These are phyloP conservation scores for Leucophenga maculata DNA, from an alignment of 2,888 invertebrate species.

Conservation along the genomic window DNA sequence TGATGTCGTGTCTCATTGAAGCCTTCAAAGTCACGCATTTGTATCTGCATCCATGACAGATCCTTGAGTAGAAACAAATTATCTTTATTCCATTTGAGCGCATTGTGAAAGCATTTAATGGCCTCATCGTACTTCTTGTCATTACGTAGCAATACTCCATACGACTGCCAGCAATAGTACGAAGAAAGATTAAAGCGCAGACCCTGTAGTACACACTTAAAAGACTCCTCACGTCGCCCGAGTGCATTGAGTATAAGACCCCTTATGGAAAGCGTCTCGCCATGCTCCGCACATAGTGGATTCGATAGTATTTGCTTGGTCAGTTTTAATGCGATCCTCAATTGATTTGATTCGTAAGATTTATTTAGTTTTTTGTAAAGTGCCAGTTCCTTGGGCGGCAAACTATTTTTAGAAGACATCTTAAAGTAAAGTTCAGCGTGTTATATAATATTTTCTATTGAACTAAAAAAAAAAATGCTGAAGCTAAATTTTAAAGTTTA, in stretches of 20 bases:
- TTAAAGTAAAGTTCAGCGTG: conserved; percentile 57
- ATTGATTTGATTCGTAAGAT: conserved; percentile 99
- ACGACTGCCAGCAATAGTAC: conserved; percentile 99
- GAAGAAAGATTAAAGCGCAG: conserved; percentile 96
- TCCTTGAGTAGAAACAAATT: conserved; percentile 98
- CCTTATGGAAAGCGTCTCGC: conserved; percentile 99
- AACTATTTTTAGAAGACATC: conserved; percentile 94
- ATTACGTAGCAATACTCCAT: conserved; percentile 94
- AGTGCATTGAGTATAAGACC: conserved; percentile 97
- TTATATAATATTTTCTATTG: too few relatives aligned
- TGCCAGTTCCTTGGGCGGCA: conserved; percentile 99
- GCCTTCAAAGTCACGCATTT: conserved; percentile 99
- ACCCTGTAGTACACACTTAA: conserved; percentile 96
- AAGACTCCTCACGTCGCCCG: conserved; percentile 98
- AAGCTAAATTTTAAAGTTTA: too few relatives aligned
- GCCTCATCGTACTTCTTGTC: conserved; percentile 99
- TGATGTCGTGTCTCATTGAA: conserved; percentile 99
- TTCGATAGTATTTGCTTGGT: conserved; percentile 98
- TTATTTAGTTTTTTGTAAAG: conserved; percentile 99
- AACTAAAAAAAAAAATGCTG: too few relatives aligned
- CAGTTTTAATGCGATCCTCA: conserved; percentile 99
- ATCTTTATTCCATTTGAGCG: conserved; percentile 98
- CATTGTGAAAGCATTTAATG: conserved; percentile 99
- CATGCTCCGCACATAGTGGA: conserved; percentile 97
- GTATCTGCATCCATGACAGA: conserved; percentile 96